Conservation (phyloP, 2,113 vertebrate genomes). For the Ramphastos sulfuratus region DNA sequence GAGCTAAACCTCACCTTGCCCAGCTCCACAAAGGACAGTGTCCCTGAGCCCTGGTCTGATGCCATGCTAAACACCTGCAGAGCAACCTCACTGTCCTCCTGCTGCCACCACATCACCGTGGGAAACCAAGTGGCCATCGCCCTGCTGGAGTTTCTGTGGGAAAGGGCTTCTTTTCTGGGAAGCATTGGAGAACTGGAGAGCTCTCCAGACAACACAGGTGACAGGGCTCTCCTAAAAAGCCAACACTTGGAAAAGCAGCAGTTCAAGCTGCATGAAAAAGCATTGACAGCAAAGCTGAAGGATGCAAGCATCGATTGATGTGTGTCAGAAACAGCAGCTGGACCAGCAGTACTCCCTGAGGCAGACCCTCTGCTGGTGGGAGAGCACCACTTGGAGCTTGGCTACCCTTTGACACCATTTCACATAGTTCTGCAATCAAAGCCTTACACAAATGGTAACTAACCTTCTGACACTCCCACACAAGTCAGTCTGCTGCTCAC, state of each 20-base stretch:
- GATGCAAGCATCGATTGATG: not conserved
- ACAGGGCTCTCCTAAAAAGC: not conserved
- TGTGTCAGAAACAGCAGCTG: not conserved
- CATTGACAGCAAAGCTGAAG: not conserved
- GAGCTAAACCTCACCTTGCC: not conserved
- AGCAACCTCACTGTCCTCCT: not conserved
- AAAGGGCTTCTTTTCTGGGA: not conserved
- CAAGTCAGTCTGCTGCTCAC: not conserved
- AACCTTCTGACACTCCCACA: not conserved
- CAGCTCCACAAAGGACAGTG: not conserved
- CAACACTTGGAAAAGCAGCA: not conserved
- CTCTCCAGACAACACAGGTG: not conserved
- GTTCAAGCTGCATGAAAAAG: not conserved
- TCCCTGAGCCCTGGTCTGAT: not conserved
- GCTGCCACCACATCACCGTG: accelerated
- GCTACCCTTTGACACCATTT: not conserved
- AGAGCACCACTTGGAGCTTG: not conserved
- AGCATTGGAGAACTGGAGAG: not conserved
- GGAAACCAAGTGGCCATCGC: not conserved
- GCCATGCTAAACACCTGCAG: not conserved
- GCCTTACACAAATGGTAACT: not conserved
- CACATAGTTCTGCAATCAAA: not conserved
- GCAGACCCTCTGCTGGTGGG: not conserved
- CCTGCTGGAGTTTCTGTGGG: not conserved
- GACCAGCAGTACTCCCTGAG: not conserved